These are phyloP conservation scores for Drosophila sp. DNA, from an alignment of 1,140 invertebrate species.

Conservation along the genomic window DNA sequence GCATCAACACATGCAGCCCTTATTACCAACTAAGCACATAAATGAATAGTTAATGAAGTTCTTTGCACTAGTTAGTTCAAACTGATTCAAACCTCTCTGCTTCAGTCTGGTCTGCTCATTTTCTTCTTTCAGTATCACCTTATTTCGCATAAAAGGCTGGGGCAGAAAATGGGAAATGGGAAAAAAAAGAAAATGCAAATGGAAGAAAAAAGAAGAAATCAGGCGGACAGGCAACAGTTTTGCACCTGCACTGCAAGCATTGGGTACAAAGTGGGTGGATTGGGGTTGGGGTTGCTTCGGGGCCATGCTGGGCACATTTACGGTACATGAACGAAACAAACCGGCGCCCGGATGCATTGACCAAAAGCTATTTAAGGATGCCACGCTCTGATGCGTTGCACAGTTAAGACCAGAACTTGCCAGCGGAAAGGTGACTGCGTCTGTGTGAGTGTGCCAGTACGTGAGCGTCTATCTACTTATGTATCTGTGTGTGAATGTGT, in stretches of 20 bases:
- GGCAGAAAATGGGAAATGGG: conserved; percentile 20
- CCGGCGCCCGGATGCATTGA: conserved; percentile 47
- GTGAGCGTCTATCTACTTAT: background rate
- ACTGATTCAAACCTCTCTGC: conserved; percentile 14
- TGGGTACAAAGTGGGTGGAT: background rate
- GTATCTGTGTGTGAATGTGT: background rate
- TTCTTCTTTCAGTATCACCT: conserved; percentile 6
- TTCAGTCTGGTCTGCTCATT: background rate
- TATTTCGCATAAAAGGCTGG: conserved; percentile 56
- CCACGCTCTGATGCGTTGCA: conserved; percentile 72
- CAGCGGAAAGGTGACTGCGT: conserved; percentile 56
- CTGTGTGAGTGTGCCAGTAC: background rate
- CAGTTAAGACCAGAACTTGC: conserved; percentile 70
- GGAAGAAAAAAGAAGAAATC: background rate
- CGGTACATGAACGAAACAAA: conserved; percentile 15
- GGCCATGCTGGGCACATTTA: conserved; percentile 10
- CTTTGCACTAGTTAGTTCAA: conserved; percentile 21
- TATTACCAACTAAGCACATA: conserved; percentile 11
- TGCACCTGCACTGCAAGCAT: conserved; percentile 15
- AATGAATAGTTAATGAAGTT: conserved; percentile 19
- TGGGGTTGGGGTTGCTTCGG: background rate
- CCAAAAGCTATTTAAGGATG: conserved; percentile 79
- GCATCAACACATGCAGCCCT: background rate
- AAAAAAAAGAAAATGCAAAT: background rate
- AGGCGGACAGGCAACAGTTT: conserved; percentile 9